phyloP scores from a whole-genome alignment of 1,140 invertebrate genomes.

The Calliopsis andreniformis region DNA sequence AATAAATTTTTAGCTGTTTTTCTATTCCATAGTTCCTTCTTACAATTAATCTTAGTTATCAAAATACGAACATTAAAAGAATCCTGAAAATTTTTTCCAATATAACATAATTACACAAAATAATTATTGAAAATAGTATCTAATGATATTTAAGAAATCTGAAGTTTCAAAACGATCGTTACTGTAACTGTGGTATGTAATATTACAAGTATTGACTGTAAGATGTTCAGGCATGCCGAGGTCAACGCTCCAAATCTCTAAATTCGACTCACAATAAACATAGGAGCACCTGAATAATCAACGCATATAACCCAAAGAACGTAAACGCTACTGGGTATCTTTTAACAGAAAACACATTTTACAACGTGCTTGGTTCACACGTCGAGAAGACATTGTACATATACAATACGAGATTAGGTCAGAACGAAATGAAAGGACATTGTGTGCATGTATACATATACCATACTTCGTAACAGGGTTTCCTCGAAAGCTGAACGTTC shows the following conservation, averaged over 20 bases:
- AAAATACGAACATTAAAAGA: no score
- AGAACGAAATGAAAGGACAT: slow-evolving; percentile 1
- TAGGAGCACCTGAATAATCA: slow-evolving; percentile 45
- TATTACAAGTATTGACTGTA: no score
- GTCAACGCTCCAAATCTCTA: slow-evolving; percentile 45
- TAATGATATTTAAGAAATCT: background rate
- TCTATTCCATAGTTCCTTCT: no score
- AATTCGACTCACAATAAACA: slow-evolving; percentile 42
- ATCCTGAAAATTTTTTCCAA: no score
- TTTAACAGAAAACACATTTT: background rate
- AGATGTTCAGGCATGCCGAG: background rate
- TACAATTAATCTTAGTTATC: no score
- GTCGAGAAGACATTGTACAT: slow-evolving; percentile 10
- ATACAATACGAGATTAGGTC: background rate
- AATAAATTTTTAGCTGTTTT: no score
- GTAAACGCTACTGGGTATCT: slow-evolving; percentile 20
- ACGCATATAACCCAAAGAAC: slow-evolving; percentile 23
- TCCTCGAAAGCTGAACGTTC: slow-evolving; percentile 33
- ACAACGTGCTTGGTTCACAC: background rate
- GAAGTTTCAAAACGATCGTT: no score
- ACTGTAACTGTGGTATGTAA: no score
- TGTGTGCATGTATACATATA: slow-evolving; percentile 1
- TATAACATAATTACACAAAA: no score
- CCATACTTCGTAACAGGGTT: slow-evolving; percentile 5
- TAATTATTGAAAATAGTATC: background rate